Evolutionary conservation across 2,888 invertebrate genomes (phyloP).

Genomic region (Caenorhabditis drosophilae): DNA sequence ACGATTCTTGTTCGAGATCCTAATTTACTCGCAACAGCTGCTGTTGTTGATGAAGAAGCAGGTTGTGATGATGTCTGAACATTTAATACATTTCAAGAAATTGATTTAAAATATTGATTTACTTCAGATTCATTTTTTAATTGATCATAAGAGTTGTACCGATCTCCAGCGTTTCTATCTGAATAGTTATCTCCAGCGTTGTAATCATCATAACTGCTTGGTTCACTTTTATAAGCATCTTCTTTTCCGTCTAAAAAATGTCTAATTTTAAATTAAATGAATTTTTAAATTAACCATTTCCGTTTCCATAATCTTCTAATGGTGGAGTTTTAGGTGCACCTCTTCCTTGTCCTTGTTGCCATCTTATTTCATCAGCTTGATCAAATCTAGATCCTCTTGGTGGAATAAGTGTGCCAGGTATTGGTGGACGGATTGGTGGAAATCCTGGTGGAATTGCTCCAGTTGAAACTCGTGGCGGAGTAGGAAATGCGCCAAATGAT

Average conservation of each 20-base stretch:
- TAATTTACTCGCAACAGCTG: slow-evolving; percentile 37
- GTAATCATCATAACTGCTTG: slow-evolving; percentile 3
- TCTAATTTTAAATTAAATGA: too few species aligned
- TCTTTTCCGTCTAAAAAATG: too few species aligned
- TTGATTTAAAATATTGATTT: too few species aligned
- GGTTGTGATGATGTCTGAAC: too few species aligned
- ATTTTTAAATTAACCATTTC: slow-evolving; percentile 12
- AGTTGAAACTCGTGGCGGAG: slow-evolving; percentile 6
- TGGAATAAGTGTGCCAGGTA: neutral
- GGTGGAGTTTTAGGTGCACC: slow-evolving; percentile 29
- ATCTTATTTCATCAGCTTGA: slow-evolving; percentile 18
- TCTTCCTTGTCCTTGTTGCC: slow-evolving; percentile 5
- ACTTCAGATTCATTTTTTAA: slow-evolving; percentile 18
- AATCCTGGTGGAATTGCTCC: too few species aligned
- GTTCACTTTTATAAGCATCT: neutral
- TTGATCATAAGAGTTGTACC: slow-evolving; percentile 2
- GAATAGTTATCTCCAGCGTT: slow-evolving; percentile 7
- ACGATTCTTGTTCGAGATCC: slow-evolving; percentile 77
- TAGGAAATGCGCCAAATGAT: too few species aligned
- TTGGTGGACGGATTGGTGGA: too few species aligned
- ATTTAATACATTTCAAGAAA: too few species aligned
- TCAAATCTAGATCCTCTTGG: slow-evolving; percentile 21
- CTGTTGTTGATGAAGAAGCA: slow-evolving; percentile 6
- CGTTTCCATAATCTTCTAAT: slow-evolving; percentile 10
- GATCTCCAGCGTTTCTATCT: slow-evolving; percentile 8